Base-by-base conservation (phyloP, 2,888 invertebrate species). In the Apamea epomidion region DNA sequence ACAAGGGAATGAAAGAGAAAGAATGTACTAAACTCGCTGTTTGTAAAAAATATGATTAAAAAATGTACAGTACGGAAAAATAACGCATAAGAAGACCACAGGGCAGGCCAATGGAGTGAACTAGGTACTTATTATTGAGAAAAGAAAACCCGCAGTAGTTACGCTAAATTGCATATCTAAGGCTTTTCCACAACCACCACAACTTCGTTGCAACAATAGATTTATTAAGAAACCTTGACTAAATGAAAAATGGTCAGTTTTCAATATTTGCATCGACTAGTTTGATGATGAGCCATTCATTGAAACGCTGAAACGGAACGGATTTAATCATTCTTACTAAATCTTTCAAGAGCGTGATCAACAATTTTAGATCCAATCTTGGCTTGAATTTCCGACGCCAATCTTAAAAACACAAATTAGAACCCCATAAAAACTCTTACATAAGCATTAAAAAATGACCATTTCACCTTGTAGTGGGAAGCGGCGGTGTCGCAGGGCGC, bases 381-480 rank as follows among this genome's bases (percentile, higher is more conserved):
- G 16, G 2, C n/a, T 37, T n/a, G 16, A 16, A n/a, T 16, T 29
- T 70, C 18, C 51, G 0, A 45, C n/a, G 51, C 60, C 6, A 70
- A 65, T 48, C 37, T 16, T 29, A 69, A 71, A 51, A 48, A 37
- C 29, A 51, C 21, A 80, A 81, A 82, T 81, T 75, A 73, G 32
- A 81, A 82, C n/a, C 21, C 42, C 48, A 78, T 83, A 83, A 82
- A 82, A 69, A 29, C 5, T 42, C 81, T 92, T 91, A 90, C 89
- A 90, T 92, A 90, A 92, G 69, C 85, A 88, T 85, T 85, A 82
- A 87, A 84, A 83, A 88, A 84, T 89, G 82, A 86, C 82, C 82
- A 88, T 88, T 87, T 83, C 82, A 86, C 83, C 83, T 78, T 72
- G 80, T 81, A 80, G 85, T 86, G 82, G 87, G 86, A 86, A 87